Evolutionary conservation across 1,140 invertebrate species (phyloP).

Genomic region (Drosophila hydei): DNA sequence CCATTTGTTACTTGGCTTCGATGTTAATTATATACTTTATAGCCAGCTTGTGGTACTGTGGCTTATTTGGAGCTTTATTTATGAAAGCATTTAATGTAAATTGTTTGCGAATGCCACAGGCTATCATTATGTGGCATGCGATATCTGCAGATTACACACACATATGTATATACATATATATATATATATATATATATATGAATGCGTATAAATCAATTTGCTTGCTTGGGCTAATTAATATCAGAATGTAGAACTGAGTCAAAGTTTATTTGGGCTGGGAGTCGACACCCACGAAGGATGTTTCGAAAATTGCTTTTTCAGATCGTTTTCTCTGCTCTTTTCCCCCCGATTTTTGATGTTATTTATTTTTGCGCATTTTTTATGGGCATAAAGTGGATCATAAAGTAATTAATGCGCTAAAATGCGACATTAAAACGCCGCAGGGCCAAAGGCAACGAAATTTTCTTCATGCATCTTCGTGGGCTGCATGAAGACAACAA

Average conservation of each 20-base stretch:
- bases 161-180: slow-evolving; percentile 43
- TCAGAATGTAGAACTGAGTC: slow-evolving; percentile 46
- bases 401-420: slow-evolving; percentile 83
- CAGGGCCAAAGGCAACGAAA: slow-evolving; percentile 47
- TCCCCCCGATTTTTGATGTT: slow-evolving; percentile 1
- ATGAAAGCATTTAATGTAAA: slow-evolving; percentile 82
- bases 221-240: slow-evolving; percentile 48
- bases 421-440: slow-evolving; percentile 80
- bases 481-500: slow-evolving; percentile 62
- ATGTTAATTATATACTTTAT: slow-evolving; percentile 65
- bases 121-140: slow-evolving; percentile 65
- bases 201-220: too few species aligned
- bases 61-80: slow-evolving; percentile 79
- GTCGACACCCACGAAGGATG: slow-evolving; percentile 68
- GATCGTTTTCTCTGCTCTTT: neutral
- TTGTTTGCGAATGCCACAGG: slow-evolving; percentile 73
- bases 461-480: slow-evolving; percentile 65
- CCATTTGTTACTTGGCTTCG: slow-evolving; percentile 69
- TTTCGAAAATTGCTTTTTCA: slow-evolving; percentile 47
- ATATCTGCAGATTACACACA: slow-evolving; percentile 49
- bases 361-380: slow-evolving; percentile 62
- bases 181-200: slow-evolving; percentile 33
- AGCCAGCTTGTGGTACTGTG: slow-evolving; percentile 32
- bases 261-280: slow-evolving; percentile 15
- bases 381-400: slow-evolving; percentile 78